phyloP scores from a whole-genome alignment of 2,888 invertebrate genomes.

The Drosophila nr. fundita region DNA sequence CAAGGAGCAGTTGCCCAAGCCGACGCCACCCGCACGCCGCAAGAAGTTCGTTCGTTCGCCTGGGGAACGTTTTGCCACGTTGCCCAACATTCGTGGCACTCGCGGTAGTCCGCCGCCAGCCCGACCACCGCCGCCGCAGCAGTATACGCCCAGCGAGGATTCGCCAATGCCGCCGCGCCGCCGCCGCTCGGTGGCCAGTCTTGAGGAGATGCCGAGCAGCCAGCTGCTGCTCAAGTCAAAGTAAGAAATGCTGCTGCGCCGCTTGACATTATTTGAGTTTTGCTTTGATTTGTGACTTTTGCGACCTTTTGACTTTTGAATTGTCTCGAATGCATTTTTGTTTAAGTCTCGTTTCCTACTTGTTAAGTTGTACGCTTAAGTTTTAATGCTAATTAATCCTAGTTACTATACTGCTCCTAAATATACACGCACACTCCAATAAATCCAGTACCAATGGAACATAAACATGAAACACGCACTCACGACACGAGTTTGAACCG shows the following conservation, averaged over 20 bases:
- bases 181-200: slow-evolving; percentile 87
- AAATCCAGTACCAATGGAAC: slow-evolving; percentile 48
- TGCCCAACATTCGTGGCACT: slow-evolving; percentile 86
- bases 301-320: slow-evolving; percentile 45
- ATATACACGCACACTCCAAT: slow-evolving; percentile 51
- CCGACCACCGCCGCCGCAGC: slow-evolving; percentile 87
- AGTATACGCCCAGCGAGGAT: slow-evolving; percentile 86
- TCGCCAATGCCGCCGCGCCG: slow-evolving; percentile 87
- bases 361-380: slow-evolving; percentile 61
- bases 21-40: slow-evolving; percentile 87
- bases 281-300: slow-evolving; percentile 50
- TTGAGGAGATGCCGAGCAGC: slow-evolving; percentile 83
- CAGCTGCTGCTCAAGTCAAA: slow-evolving; percentile 74
- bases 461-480: slow-evolving; percentile 48
- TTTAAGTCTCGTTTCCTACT: slow-evolving; percentile 49
- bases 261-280: slow-evolving; percentile 64
- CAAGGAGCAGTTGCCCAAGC: slow-evolving; percentile 88
- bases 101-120: slow-evolving; percentile 85
- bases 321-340: slow-evolving; percentile 73
- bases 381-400: slow-evolving; percentile 32
- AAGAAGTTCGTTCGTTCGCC: slow-evolving; percentile 87
- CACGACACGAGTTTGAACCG: slow-evolving; percentile 48
- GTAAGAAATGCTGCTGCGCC: slow-evolving; percentile 79
- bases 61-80: slow-evolving; percentile 89
- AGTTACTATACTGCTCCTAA: slow-evolving; percentile 20